Base-by-base conservation (phyloP, 37 sponge, comb jelly and placozoan species). In the Oopsacas minuta region DNA sequence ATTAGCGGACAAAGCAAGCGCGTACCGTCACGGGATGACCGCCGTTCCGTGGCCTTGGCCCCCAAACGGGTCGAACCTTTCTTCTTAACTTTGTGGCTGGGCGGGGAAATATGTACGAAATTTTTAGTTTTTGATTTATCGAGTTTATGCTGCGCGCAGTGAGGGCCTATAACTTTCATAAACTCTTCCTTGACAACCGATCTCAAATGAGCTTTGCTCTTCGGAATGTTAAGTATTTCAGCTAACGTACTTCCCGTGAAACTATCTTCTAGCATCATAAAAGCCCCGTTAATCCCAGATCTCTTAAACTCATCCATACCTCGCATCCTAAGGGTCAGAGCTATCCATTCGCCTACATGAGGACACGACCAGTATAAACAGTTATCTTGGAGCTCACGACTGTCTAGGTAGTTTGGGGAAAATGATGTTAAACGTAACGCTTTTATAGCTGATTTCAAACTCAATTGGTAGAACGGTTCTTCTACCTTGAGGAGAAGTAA, bases 351-450 rank as follows among this genome's bases (percentile, higher is more conserved):
- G 7, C 5, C 7, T 3, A 61, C 75, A n/a, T 61, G 75, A 3
- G 75, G 75, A 61, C 75, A 61, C 1, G 75, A 61, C 75, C 75
- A 61, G 28, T 61, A 61, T 5, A 61, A 34, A 61, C 75, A 61
- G 22, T 61, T 61, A n/a, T 61, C 75, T 3, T 20, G 3, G 22
- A 12, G 28, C 7, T 61, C 75, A 20, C 75, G 75, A 12, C 22
- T 61, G 28, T 61, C 75, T 12, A 61, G 28, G 22, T 61, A 61
- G 28, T 61, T 61, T 5, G 7, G 75, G 1, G 75, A 10, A n/a
- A 61, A 61, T 10, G 28, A 25, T 32, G 75, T 61, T 3, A 61
- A n/a, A 25, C 75, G 20, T 32, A 61, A 34, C 22, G 75, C 75
- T n/a, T 61, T 61, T 61, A 61, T 61, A 3, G 30, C 75, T 32